A percentile compares a stretch with the other conserved stretches of the same genome.
Evolutionary conservation across 2,797 vertebrate genomes (phyloP).

Genomic region (Pangasius djambal): DNA sequence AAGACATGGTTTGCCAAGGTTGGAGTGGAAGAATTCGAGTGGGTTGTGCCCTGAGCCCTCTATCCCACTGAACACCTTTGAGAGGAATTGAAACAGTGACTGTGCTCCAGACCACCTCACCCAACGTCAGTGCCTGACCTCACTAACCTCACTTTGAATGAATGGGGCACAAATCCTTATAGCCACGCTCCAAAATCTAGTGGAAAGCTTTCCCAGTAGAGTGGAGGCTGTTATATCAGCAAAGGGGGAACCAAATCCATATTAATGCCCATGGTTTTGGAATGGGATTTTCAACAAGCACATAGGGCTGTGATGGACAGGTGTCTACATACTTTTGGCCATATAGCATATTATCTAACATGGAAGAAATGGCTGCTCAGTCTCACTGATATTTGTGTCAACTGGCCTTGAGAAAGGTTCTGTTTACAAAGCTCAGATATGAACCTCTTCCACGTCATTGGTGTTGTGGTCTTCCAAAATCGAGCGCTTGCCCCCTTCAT

Average conservation of each 20-base stretch:
- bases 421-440: slow-evolving; percentile 18
- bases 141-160: background rate
- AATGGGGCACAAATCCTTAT: background rate
- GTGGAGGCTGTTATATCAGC: background rate
- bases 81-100: background rate
- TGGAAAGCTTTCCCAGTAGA: background rate
- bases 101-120: background rate
- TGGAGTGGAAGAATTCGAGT: background rate
- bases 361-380: background rate
- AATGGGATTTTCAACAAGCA: background rate
- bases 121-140: too few relatives aligned
- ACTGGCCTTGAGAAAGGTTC: background rate
- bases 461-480: slow-evolving; percentile 62
- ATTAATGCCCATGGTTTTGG: background rate
- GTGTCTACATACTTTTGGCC: slow-evolving; percentile 4
- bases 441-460: slow-evolving; percentile 66
- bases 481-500: slow-evolving; percentile 49
- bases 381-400: background rate
- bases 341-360: background rate
- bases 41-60: background rate
- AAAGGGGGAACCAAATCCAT: background rate
- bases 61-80: background rate
- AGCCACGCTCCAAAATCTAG: background rate
- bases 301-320: background rate
- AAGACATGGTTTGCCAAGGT: background rate